Evolutionary conservation across 2,888 invertebrate genomes (phyloP).

Genomic region (Argyra leucocephala): DNA sequence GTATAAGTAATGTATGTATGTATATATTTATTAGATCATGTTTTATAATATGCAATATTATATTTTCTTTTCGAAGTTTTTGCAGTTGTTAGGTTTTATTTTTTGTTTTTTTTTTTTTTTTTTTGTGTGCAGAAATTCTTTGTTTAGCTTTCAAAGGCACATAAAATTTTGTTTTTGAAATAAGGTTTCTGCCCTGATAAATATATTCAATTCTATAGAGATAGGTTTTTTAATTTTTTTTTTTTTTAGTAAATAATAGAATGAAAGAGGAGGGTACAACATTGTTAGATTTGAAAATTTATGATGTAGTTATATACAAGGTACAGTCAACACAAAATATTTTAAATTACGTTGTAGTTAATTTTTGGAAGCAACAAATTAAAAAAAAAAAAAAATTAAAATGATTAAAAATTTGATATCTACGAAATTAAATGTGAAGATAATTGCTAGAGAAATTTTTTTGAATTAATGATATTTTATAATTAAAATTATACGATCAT

Average conservation of each 20-base stretch:
- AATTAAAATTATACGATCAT: too few relatives aligned
- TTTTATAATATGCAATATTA: neutral
- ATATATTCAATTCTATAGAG: neutral
- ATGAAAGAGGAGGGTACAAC: neutral
- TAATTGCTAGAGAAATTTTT: too few relatives aligned
- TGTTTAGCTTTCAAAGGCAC: neutral
- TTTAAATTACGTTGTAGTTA: neutral
- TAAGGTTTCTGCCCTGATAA: neutral
- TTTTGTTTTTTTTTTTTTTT: neutral
- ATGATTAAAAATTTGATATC: too few relatives aligned
- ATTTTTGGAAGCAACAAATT: too few relatives aligned
- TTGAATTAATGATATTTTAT: too few relatives aligned
- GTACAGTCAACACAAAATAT: neutral
- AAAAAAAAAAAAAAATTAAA: too few relatives aligned
- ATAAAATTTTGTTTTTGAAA: neutral
- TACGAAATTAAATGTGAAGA: too few relatives aligned
- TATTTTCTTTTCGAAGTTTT: neutral
- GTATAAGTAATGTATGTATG: neutral
- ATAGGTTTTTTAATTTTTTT: too few relatives aligned
- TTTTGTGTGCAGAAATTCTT: neutral
- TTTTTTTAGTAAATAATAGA: neutral
- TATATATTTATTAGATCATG: neutral
- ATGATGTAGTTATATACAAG: neutral
- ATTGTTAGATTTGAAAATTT: neutral
- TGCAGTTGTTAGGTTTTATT: neutral